Percentiles rank a stretch among this genome's conserved stretches.
These are phyloP conservation scores for Drosophila lutescens DNA, from an alignment of 2,888 invertebrate species.

Conservation along the genomic window DNA sequence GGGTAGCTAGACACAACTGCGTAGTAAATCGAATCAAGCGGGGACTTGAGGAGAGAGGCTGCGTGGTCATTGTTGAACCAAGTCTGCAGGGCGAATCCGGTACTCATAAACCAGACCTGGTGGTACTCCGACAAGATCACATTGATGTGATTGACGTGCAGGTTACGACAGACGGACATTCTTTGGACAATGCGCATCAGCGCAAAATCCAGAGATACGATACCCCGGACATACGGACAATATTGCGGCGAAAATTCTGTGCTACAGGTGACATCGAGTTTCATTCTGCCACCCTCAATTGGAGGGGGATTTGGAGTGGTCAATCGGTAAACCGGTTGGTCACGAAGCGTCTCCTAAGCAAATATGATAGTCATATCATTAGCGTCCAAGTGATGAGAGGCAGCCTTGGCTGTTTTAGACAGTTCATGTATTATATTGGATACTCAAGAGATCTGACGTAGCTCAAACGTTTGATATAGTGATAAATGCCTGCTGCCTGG, in stretches of 20 bases:
- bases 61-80: neutral
- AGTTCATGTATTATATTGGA: too few species aligned
- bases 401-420: too few species aligned
- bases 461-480: too few species aligned
- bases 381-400: too few species aligned
- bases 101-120: neutral
- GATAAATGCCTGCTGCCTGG: too few species aligned
- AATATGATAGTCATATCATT: too few species aligned
- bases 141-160: neutral
- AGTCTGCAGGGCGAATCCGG: neutral
- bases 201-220: neutral
- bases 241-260: neutral
- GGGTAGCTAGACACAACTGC: too few species aligned
- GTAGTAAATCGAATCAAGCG: neutral
- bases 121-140: neutral
- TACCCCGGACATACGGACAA: neutral
- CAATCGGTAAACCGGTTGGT: neutral
- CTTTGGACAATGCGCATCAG: neutral
- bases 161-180: neutral
- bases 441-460: too few species aligned
- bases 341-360: neutral
- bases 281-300: neutral
- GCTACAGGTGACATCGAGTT: neutral
- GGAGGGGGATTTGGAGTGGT: neutral
- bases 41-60: neutral